These are phyloP conservation scores for Alviniconcha strummeri DNA, from an alignment of 2,888 invertebrate species.

Conservation along the genomic window DNA sequence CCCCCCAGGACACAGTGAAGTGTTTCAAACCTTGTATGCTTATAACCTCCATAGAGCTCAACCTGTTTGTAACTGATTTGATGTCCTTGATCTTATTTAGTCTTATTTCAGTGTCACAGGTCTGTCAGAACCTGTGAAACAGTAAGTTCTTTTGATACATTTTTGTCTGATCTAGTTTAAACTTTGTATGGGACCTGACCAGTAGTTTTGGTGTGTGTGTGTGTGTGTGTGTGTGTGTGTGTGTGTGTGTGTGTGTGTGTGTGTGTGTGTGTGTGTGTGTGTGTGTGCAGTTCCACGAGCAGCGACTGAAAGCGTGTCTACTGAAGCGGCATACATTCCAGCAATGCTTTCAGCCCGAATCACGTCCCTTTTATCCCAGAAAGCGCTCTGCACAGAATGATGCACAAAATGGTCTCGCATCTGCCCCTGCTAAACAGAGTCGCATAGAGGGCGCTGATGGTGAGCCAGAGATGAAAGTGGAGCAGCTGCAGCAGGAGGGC, in stretches of 20 bases:
- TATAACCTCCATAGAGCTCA: too few relatives aligned
- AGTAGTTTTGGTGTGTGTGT: neutral
- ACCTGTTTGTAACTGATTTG: too few relatives aligned
- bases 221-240: conserved; percentile 15
- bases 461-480: neutral
- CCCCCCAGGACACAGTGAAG: too few relatives aligned
- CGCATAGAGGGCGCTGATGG: neutral
- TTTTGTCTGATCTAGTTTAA: too few relatives aligned
- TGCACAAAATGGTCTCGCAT: neutral
- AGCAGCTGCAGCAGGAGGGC: neutral
- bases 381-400: neutral
- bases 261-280: conserved; percentile 2
- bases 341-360: conserved; percentile 11
- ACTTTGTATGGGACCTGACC: too few relatives aligned
- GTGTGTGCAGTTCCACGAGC: conserved; percentile 9
- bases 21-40: too few relatives aligned
- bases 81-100: too few relatives aligned
- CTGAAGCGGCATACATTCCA: conserved; percentile 22
- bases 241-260: conserved; percentile 14
- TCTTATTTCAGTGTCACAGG: too few relatives aligned
- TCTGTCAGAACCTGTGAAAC: too few relatives aligned
- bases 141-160: too few relatives aligned
- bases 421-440: neutral
- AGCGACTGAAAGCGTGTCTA: conserved; percentile 2
- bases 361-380: neutral